Conservation (phyloP, 23 tunicate species). For the Halocynthia aurantium region DNA sequence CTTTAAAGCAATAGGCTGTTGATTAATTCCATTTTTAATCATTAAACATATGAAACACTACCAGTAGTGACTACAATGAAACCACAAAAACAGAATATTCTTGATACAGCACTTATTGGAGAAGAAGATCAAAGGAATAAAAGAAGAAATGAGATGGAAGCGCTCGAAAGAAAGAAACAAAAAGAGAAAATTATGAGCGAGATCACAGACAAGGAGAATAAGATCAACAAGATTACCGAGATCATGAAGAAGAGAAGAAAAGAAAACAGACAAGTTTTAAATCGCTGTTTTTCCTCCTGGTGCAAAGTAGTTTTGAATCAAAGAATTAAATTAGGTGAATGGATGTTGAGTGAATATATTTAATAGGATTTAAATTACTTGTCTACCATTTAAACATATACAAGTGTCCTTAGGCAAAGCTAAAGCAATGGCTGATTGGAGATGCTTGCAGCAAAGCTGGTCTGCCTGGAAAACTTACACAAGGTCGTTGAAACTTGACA, state of each 20-base stretch:
- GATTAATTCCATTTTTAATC: too few species aligned
- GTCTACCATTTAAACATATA: neutral
- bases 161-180: neutral
- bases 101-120: neutral
- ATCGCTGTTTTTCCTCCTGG: slow-evolving; percentile 40
- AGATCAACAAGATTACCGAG: slow-evolving; percentile 29
- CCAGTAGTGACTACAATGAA: too few species aligned
- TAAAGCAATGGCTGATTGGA: slow-evolving; percentile 71
- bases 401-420: slow-evolving; percentile 35
- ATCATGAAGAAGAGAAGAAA: slow-evolving; percentile 26
- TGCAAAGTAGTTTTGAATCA: slow-evolving; percentile 40
- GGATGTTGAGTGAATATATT: neutral
- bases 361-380: too few species aligned
- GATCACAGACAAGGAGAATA: slow-evolving; percentile 19
- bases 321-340: slow-evolving; percentile 30
- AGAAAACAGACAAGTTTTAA: slow-evolving; percentile 17
- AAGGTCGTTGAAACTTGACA: slow-evolving; percentile 3
- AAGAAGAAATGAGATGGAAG: neutral
- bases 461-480: slow-evolving; percentile 47
- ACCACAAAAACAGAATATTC: too few species aligned
- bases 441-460: slow-evolving; percentile 37
- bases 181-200: slow-evolving; percentile 4
- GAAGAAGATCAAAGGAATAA: neutral
- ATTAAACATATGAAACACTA: too few species aligned
- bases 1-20: too few species aligned